A percentile compares a stretch with the other conserved stretches of the same genome.
Conservation (phyloP, 2,797 vertebrate genomes). For the Girardinus metallicus region DNA sequence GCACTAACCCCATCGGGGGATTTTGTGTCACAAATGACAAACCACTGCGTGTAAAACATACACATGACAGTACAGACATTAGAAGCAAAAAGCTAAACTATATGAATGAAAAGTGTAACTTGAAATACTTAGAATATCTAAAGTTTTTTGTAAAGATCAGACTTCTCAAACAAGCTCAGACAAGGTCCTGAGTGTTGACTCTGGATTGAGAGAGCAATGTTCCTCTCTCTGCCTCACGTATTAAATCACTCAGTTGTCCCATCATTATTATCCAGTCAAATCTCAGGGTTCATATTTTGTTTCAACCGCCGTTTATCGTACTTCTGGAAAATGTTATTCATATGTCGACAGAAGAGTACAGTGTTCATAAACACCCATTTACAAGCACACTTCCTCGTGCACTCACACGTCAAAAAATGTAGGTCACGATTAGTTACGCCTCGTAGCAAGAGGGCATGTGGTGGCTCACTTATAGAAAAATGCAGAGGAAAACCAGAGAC, state of each 20-base stretch:
- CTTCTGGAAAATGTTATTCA: constrained; percentile 60
- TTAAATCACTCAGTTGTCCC: constrained; percentile 29
- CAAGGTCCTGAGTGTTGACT: neutral
- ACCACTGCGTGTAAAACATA: neutral
- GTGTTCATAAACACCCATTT: constrained; percentile 30
- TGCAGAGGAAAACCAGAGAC: constrained; percentile 13
- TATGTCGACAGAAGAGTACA: constrained; percentile 13
- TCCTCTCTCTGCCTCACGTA: constrained; percentile 9
- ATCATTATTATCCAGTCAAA: constrained; percentile 20
- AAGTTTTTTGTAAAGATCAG: neutral
- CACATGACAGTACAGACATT: too few species aligned
- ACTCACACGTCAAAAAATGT: constrained; percentile 7
- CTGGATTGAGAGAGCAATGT: constrained; percentile 1
- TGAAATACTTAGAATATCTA: neutral
- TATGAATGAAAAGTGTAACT: neutral
- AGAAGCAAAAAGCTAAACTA: neutral
- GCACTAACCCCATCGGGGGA: neutral
- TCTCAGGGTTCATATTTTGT: constrained; percentile 16
- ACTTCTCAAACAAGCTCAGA: neutral
- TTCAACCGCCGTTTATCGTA: constrained; percentile 47
- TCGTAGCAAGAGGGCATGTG: constrained; percentile 1
- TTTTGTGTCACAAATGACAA: neutral
- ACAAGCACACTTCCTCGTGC: constrained; percentile 9
- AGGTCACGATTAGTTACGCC: constrained; percentile 27
- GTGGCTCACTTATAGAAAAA: neutral